Evolutionary conservation across 2,797 vertebrate species (phyloP), one percentile per base, ranked within the genome.

Genomic region (Hephaestus fuliginosus): DNA sequence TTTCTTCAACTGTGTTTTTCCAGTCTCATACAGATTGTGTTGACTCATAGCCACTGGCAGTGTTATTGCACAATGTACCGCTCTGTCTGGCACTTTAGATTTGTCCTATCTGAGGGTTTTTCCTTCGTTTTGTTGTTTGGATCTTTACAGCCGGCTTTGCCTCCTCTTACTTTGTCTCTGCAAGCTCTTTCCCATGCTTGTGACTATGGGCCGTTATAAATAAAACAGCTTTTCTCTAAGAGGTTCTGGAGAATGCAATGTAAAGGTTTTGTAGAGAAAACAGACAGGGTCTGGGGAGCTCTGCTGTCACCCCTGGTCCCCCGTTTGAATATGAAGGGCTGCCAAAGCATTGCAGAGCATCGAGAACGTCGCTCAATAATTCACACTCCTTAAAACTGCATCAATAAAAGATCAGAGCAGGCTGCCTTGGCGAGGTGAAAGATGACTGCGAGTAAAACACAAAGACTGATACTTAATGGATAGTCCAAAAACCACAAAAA

Each of bases 341-440:
- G 74, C 69, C 70, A 70, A 66, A 79, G 78, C 75, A 48, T 57
- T 5, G 76, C 74, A 48, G 74, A 70, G 87, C 81, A 53, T 77
- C 33, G 15, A 90, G 65, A 60, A 78, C 48, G 70, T 62, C 57
- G 18, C 85, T 95, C 90, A 94, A 94, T 95, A 92, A 94, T 95
- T 95, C 89, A 95, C 87, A 88, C 83, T 85, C 63, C 80, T 88
- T 91, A 89, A 93, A 94, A 91, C 84, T 36, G 74, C 89, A 94
- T 95, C 80, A 95, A 95, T 94, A 94, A 94, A 93, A 94, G 82
- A 95, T 93, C 84, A 66, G 70, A 83, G 70, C 46, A 58, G 66
- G 81, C 80, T 43, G 77, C 72, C 17, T 36, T 3, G 17, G 36
- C 48, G 78, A 79, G 77, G 84, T 69, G 61, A 81, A 63, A 17